Evolutionary conservation across 2,113 vertebrate species (phyloP).

Genomic region (Pseudorectes ferrugineus): DNA sequence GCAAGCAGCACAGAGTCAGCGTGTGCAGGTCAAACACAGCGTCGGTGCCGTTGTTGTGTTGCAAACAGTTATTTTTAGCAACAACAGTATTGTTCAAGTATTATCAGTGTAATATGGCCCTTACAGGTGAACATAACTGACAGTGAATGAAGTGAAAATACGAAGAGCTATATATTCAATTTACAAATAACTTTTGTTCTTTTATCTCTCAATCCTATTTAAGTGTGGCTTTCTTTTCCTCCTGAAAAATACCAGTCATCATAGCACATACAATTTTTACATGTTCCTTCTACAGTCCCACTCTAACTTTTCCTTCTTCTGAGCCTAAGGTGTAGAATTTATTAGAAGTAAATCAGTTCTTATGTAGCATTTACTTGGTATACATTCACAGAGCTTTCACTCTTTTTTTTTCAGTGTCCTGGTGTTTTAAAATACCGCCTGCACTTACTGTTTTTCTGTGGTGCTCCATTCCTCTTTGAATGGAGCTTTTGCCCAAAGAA

Average conservation of each 20-base stretch:
- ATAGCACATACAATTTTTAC: neutral
- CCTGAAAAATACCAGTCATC: neutral
- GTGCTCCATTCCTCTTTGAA: neutral
- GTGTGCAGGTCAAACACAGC: neutral
- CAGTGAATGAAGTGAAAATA: neutral
- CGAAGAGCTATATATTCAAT: neutral
- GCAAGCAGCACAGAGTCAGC: neutral
- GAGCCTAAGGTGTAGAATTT: neutral
- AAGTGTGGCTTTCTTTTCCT: neutral
- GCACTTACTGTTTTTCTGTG: neutral
- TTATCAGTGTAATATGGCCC: neutral
- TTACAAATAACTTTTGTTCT: neutral
- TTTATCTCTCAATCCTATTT: neutral
- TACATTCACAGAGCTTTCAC: neutral
- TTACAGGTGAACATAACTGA: neutral
- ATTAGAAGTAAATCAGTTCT: neutral
- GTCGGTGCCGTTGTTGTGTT: fast-evolving
- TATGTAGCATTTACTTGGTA: neutral
- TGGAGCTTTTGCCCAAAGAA: neutral
- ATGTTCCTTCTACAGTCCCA: neutral
- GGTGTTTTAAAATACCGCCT: neutral
- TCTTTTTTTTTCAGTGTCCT: neutral
- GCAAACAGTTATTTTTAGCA: neutral
- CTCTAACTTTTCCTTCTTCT: neutral
- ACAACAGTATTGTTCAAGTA: neutral